Evolutionary conservation across 2,888 invertebrate genomes (phyloP), one percentile per base, ranked within the genome.

Genomic region (Xestia c-nigrum): DNA sequence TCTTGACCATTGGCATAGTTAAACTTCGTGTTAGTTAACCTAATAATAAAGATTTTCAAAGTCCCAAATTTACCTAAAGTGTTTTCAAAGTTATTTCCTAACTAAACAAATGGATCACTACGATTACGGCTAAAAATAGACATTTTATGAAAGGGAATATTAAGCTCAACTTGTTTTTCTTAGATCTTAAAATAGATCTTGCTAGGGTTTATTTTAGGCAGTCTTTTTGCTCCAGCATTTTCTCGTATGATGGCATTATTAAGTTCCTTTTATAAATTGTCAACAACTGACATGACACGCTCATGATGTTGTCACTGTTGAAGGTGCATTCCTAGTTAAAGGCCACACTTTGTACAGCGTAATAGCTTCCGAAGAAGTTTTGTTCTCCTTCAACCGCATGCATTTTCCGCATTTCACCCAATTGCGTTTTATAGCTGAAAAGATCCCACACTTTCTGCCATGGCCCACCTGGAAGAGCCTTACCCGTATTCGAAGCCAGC

Each of bases 81-180:
- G 24, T 78, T 79, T 55, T 43, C 55, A 55, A 77, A 64, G 38
- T 63, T 47, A 71, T 63, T 70, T 52, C 21, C 21, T 24, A 21
- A 38, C 16, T 38, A 52, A 50, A 24, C 21, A 65, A 50, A 65
- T 24, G 10, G n/a, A 76, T 61, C 38, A 46, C 31, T 76, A 57
- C 43, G 77, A 63, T 55, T 19, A 10, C 10, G 12, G 7, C 21
- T 52, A n/a, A 40, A 78, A 77, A 78, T 70, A 5, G 40, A 47
- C 38, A 21, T 14, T 47, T 14, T 63, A 14, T 57, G 43, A 6
- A 79, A 47, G 14, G 14, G 16, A 5, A 79, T 70, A 71, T 77
- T 70, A 14, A 47, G n/a, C 19, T 47, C n/a, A 24, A 79, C 61
- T 52, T 31, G 40, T 64, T 80, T 72, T 57, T n/a, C 14, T 24